Base-by-base conservation (phyloP, 1,140 invertebrate species). In the Magallana angulata region DNA sequence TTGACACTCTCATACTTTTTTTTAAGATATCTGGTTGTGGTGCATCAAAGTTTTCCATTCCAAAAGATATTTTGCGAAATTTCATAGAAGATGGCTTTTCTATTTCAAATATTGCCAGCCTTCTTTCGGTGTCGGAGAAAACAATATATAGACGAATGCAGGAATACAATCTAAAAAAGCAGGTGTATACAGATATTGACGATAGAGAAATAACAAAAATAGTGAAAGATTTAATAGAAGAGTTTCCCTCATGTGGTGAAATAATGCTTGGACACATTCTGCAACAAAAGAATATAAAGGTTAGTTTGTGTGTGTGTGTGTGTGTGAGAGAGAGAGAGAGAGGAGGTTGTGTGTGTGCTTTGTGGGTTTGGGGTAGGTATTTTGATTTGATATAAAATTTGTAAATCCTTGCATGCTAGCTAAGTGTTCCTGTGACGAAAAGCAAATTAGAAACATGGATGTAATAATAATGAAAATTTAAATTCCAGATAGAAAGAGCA, bases 141-240 rank as follows among this genome's bases (percentile, higher is more conserved):
- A 89, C 82, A 64, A 71, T 86, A 24, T 87, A 71, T 68, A 36
- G 83, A 36, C 84, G 86, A 68, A 84, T 85, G 82, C 7, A 80
- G 30, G 58, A 76, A 30, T 60, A 60, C n/a, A 24, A 56, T 60
- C n/a, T 56, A 60, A 82, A 16, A 82, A 60, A 82, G 24, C 14
- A 56, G 24, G 6, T 58, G 30, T 84, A 57, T 60, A 59, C 18
- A n/a, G 57, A 81, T 80, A 81, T 60, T 82, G 59, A n/a, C 8
- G 36, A 60, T 48, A 59, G 9, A 82, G 12, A 30, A 57, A 1
- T 83, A 14, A 30, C 30, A 62, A 18, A 56, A 83, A 57, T 59
- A 16, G 60, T 62, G 14, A 14, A 48, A 60, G 60, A 64, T 48
- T 14, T 85, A 36, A 60, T 57, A 36, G 18, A 85, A 9, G 59